Conservation (phyloP, 2,888 invertebrate species). For the Mantis religiosa region DNA sequence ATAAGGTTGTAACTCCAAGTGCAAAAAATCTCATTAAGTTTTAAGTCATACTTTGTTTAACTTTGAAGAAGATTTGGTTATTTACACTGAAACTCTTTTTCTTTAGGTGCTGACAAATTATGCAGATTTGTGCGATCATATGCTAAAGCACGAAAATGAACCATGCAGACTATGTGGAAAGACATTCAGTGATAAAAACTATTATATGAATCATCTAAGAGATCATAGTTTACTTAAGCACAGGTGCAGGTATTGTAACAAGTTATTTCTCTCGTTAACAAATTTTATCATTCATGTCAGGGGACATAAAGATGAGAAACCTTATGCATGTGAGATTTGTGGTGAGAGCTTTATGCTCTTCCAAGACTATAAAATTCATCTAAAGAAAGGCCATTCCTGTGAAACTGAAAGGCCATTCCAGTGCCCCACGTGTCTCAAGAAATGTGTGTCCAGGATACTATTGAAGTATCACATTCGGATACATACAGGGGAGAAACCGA, state of each 20-base stretch:
- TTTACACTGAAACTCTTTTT: not conserved
- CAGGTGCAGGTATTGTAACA: not conserved
- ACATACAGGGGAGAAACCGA: too few relatives aligned
- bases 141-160: not conserved
- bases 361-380: too few relatives aligned
- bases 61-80: too few relatives aligned
- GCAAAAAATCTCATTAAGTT: too few relatives aligned
- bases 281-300: not conserved
- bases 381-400: too few relatives aligned
- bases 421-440: too few relatives aligned
- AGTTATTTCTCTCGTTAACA: not conserved
- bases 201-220: not conserved
- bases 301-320: not conserved
- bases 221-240: not conserved
- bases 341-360: too few relatives aligned
- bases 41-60: too few relatives aligned
- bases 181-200: not conserved
- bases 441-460: too few relatives aligned
- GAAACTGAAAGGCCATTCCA: too few relatives aligned
- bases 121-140: not conserved
- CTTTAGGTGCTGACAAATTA: not conserved
- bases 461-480: too few relatives aligned
- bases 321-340: not conserved
- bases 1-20: too few relatives aligned
- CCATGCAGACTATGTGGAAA: not conserved